Percentiles rank a stretch among this genome's conserved stretches.
phyloP scores from a whole-genome alignment of 2,797 vertebrate genomes.

The Gallinago nigripennis region DNA sequence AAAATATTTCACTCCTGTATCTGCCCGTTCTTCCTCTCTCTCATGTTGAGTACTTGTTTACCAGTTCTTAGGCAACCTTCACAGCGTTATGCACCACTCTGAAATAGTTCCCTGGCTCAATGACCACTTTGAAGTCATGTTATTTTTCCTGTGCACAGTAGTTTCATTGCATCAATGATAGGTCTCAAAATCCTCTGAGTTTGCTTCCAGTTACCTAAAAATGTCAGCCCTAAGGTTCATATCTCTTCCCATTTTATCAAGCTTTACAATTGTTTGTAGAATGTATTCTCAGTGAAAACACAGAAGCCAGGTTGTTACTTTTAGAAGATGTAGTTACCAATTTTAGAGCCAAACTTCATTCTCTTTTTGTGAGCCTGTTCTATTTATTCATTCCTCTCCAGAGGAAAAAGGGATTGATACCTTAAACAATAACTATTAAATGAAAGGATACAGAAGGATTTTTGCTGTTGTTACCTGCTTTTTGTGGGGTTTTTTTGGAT shows the following conservation, averaged over 20 bases:
- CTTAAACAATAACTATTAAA: background rate
- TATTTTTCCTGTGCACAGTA: background rate
- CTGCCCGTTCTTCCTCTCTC: background rate
- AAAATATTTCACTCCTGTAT: background rate
- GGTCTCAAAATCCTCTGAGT: background rate
- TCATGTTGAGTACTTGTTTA: slow-evolving; percentile 29
- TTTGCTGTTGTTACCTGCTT: background rate
- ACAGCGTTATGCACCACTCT: background rate
- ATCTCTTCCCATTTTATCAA: background rate
- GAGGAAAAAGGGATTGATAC: background rate
- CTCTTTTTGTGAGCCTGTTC: background rate
- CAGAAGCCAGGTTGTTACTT: background rate
- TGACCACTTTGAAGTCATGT: background rate
- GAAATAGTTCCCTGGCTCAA: background rate
- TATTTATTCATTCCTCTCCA: slow-evolving; percentile 26
- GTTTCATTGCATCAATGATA: background rate
- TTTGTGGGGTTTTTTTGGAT: background rate
- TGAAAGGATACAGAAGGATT: background rate
- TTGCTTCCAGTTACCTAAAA: background rate
- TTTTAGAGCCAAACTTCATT: slow-evolving; percentile 6
- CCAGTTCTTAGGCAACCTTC: background rate
- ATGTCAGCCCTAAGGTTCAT: background rate
- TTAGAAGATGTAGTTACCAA: background rate
- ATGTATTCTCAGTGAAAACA: background rate
- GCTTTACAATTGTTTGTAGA: background rate